Percentiles rank a stretch among this genome's conserved stretches.
Conservation (phyloP, 2,797 vertebrate genomes). For the Champsocephalus esox region DNA sequence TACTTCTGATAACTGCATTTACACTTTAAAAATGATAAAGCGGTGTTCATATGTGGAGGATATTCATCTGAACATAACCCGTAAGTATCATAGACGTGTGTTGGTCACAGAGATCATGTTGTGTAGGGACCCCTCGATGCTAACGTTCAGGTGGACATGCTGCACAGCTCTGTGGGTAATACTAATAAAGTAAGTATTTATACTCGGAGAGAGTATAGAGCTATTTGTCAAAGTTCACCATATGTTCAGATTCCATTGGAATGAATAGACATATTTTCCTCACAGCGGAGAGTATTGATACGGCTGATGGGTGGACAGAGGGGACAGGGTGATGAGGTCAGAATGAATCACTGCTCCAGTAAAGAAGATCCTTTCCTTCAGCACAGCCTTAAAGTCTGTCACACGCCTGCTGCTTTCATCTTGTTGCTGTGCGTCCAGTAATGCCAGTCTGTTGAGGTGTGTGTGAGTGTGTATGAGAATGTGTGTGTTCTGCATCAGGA, state of each 20-base stretch:
- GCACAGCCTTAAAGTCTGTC: background rate
- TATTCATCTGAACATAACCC: too few species aligned
- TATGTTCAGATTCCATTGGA: too few species aligned
- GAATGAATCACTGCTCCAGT: background rate
- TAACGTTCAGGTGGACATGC: too few species aligned
- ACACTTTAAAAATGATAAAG: too few species aligned
- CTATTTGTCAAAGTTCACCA: background rate
- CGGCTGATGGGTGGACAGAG: constrained; percentile 15
- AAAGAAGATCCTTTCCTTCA: background rate
- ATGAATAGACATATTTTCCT: background rate
- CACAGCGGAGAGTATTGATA: constrained; percentile 10
- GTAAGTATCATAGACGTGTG: too few species aligned
- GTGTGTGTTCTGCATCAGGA: background rate
- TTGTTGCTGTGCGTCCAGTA: background rate
- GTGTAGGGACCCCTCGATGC: too few species aligned
- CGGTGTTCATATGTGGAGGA: too few species aligned
- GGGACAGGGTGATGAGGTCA: constrained; percentile 42
- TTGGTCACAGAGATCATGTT: too few species aligned
- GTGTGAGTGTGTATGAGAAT: background rate
- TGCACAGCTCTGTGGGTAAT: background rate
- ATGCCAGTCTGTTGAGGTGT: background rate
- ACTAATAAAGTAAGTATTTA: background rate
- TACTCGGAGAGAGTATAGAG: background rate
- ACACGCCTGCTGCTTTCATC: constrained; percentile 4
- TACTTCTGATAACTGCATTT: too few species aligned